Percentiles rank a stretch among this genome's conserved stretches.
Conservation (phyloP, 2,113 vertebrate genomes). For the Petroica traversi region DNA sequence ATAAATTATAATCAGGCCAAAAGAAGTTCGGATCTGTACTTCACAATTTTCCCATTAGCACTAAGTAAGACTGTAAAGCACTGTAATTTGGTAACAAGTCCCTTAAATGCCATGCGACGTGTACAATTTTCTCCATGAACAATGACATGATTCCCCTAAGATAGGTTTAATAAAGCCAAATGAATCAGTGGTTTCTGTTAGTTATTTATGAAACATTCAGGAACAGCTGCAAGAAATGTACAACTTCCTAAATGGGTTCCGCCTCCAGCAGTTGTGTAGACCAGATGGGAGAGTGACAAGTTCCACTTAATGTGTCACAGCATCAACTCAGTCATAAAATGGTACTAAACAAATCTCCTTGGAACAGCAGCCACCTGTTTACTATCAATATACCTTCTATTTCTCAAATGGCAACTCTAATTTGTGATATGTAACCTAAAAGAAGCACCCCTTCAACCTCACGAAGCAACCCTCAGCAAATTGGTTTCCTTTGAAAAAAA, state of each 20-base stretch:
- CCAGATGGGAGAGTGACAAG: slow-evolving; percentile 74
- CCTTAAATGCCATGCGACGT: slow-evolving; percentile 15
- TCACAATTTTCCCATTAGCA: slow-evolving; percentile 59
- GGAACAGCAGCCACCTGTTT: slow-evolving; percentile 73
- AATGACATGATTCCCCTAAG: slow-evolving; percentile 58
- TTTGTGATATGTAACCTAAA: slow-evolving; percentile 51
- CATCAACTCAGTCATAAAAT: slow-evolving; percentile 65
- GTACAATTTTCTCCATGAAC: slow-evolving; percentile 57
- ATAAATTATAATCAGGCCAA: slow-evolving; percentile 59
- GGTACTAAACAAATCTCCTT: slow-evolving; percentile 62
- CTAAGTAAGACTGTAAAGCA: slow-evolving; percentile 26
- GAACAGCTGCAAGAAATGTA: slow-evolving; percentile 57
- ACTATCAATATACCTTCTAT: slow-evolving; percentile 65
- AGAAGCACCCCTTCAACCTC: background rate
- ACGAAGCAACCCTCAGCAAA: slow-evolving; percentile 6
- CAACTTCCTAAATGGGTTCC: slow-evolving; percentile 54
- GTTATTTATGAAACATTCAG: slow-evolving; percentile 67
- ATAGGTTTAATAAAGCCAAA: slow-evolving; percentile 65
- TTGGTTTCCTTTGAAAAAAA: background rate
- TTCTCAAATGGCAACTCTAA: slow-evolving; percentile 49
- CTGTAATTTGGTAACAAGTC: slow-evolving; percentile 55
- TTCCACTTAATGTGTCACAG: slow-evolving; percentile 70
- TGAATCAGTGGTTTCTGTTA: slow-evolving; percentile 48
- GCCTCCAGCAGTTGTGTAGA: slow-evolving; percentile 73
- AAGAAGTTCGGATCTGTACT: slow-evolving; percentile 36